Percentiles rank a stretch among this genome's conserved stretches.
Evolutionary conservation across 2,113 vertebrate species (phyloP).

Genomic region (Puma concolor): DNA sequence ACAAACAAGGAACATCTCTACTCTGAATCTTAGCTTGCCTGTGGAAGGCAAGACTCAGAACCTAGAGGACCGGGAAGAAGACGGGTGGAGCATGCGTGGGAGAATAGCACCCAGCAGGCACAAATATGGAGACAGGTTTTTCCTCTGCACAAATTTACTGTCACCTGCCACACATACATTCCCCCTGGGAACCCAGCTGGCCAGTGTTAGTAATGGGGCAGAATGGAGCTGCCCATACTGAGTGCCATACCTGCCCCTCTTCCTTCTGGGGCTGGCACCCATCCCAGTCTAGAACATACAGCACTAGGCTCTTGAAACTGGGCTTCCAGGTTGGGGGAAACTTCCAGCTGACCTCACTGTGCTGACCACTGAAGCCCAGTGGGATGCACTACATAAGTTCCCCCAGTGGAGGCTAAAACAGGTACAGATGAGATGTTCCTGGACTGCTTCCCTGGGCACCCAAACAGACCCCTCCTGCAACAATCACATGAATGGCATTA

Average conservation of each 20-base stretch:
- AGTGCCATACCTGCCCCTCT: accelerated
- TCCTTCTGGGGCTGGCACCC: neutral
- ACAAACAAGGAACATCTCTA: neutral
- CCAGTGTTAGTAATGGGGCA: neutral
- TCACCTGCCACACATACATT: neutral
- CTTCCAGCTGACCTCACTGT: neutral
- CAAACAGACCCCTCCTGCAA: neutral
- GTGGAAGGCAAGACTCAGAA: neutral
- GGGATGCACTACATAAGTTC: neutral
- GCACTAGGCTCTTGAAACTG: neutral
- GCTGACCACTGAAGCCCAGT: neutral
- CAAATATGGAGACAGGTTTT: neutral
- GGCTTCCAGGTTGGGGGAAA: neutral
- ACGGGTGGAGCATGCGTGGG: neutral
- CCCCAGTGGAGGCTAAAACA: neutral
- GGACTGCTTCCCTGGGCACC: neutral
- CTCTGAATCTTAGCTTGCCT: neutral
- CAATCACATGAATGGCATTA: neutral
- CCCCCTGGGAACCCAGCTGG: neutral
- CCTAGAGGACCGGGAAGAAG: neutral
- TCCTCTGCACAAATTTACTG: neutral
- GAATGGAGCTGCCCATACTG: neutral
- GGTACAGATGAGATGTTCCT: neutral
- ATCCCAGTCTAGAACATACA: neutral
- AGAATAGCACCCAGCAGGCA: neutral